Conservation (phyloP, 2,888 invertebrate genomes). For the Entomobrya multifasciata region DNA sequence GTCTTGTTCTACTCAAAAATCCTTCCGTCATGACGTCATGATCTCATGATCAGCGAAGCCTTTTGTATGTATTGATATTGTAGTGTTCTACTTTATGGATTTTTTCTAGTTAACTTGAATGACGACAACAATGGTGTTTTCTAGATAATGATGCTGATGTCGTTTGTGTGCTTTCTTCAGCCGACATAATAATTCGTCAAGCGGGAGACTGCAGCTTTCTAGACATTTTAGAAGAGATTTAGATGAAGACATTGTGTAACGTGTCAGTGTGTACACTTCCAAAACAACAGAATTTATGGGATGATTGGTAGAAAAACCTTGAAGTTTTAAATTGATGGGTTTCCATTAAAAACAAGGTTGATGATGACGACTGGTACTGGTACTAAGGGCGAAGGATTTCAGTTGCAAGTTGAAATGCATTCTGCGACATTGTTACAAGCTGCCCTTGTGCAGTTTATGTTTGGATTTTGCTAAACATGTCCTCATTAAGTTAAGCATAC, state of each 20-base stretch:
- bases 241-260: neutral
- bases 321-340: slow-evolving; percentile 49
- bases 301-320: slow-evolving; percentile 17
- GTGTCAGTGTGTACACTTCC: neutral
- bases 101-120: neutral
- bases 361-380: neutral
- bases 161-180: neutral
- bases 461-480: too few relatives aligned
- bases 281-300: neutral
- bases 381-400: too few relatives aligned
- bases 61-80: too few relatives aligned
- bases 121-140: neutral
- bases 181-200: neutral
- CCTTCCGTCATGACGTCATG: too few relatives aligned
- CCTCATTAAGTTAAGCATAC: too few relatives aligned
- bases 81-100: neutral
- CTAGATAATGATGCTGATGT: neutral
- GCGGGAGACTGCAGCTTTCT: neutral
- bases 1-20: too few relatives aligned
- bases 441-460: too few relatives aligned
- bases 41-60: too few relatives aligned
- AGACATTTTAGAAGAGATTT: neutral
- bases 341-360: slow-evolving; percentile 39
- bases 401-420: too few relatives aligned
- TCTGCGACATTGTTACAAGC: too few relatives aligned